These are phyloP conservation scores for Ligdia adustata DNA, from an alignment of 2,888 invertebrate species.

Conservation along the genomic window DNA sequence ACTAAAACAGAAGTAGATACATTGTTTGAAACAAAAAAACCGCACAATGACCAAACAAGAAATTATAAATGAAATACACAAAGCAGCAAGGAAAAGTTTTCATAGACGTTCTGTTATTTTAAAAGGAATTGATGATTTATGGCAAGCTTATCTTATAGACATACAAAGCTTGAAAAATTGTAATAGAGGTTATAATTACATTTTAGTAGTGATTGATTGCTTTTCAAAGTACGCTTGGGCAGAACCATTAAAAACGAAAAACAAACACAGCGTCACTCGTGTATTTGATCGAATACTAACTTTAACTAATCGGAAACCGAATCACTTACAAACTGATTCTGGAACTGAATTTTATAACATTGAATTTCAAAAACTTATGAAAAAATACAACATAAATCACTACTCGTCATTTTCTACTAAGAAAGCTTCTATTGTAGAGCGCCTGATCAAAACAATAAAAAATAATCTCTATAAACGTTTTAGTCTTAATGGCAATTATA, in stretches of 20 bases:
- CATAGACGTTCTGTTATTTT: conserved; percentile 34
- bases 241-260: no score
- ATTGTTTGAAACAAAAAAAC: no score
- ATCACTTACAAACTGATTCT: background rate
- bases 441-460: background rate
- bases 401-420: background rate
- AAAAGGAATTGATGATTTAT: conserved; percentile 58
- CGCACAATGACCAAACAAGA: conserved; percentile 29
- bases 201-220: no score
- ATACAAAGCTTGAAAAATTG: conserved; percentile 22
- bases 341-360: conserved; percentile 1
- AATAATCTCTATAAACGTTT: background rate
- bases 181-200: conserved; percentile 4
- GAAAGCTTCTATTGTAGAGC: conserved; percentile 2
- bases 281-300: no score
- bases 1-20: no score
- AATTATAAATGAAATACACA: conserved; percentile 15
- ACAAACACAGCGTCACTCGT: no score
- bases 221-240: no score
- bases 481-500: no score
- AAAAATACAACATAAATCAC: background rate
- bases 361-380: background rate
- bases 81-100: conserved; percentile 9
- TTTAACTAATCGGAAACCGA: background rate
- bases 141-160: conserved; percentile 62